phyloP scores from a whole-genome alignment of 2,888 invertebrate genomes.

The Sepiola atlantica region DNA sequence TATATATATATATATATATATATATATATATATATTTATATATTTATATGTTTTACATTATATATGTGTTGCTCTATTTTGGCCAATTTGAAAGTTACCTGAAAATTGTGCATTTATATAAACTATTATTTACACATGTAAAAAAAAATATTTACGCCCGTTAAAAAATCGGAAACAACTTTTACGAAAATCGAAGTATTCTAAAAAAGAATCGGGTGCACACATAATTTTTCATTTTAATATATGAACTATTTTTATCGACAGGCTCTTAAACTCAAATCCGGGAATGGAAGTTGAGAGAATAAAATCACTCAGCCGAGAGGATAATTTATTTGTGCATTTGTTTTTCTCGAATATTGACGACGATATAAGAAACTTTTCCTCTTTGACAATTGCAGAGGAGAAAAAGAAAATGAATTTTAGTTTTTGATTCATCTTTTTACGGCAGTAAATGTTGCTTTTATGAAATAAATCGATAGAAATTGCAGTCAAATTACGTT shows the following conservation, averaged over 20 bases:
- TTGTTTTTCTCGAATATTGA: background rate
- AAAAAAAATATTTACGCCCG: background rate
- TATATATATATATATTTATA: background rate
- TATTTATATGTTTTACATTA: background rate
- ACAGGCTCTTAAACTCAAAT: background rate
- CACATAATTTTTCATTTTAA: background rate
- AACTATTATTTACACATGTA: background rate
- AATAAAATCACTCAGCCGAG: background rate
- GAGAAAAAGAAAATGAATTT: background rate
- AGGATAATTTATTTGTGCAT: background rate
- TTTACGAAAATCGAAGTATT: background rate
- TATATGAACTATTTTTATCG: background rate
- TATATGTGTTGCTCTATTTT: background rate
- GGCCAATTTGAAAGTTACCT: background rate
- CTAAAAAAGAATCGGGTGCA: background rate
- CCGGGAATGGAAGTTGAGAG: background rate
- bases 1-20: background rate
- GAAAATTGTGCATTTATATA: background rate
- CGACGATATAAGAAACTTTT: background rate
- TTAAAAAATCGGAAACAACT: background rate
- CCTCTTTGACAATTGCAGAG: background rate
- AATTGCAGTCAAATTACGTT: background rate
- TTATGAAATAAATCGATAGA: slow-evolving; percentile 11
- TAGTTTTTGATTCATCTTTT: background rate
- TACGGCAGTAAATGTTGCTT: background rate